A percentile compares a stretch with the other conserved stretches of the same genome.
phyloP scores from a whole-genome alignment of 2,113 vertebrate genomes.

The Apodemus sylvaticus region DNA sequence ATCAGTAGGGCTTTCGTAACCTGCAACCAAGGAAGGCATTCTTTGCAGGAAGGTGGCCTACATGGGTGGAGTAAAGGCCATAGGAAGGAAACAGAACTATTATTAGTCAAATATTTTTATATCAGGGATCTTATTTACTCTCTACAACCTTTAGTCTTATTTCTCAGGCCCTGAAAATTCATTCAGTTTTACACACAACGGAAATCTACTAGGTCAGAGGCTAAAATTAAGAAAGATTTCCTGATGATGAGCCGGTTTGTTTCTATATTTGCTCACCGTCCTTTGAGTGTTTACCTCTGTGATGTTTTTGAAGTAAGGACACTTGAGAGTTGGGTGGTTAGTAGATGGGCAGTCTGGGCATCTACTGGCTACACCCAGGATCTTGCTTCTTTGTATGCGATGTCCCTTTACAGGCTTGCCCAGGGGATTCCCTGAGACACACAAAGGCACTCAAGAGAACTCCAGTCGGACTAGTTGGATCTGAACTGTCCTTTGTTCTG shows the following conservation, averaged over 20 bases:
- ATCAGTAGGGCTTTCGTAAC: background rate
- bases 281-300: background rate
- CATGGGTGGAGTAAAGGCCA: background rate
- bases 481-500: background rate
- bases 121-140: background rate
- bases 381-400: background rate
- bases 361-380: accelerated
- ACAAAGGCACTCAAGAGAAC: background rate
- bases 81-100: background rate
- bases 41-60: background rate
- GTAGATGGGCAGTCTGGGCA: background rate
- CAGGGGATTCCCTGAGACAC: background rate
- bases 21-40: background rate
- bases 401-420: background rate
- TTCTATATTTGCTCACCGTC: background rate
- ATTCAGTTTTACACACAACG: background rate
- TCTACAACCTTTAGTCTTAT: background rate
- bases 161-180: background rate
- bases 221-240: background rate
- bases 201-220: background rate
- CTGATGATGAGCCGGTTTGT: background rate
- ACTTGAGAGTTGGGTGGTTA: background rate
- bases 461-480: too few relatives aligned
- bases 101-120: background rate
- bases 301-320: background rate